Conservation (phyloP, 2,797 vertebrate species). For the Amblyopsis hoosieri region DNA sequence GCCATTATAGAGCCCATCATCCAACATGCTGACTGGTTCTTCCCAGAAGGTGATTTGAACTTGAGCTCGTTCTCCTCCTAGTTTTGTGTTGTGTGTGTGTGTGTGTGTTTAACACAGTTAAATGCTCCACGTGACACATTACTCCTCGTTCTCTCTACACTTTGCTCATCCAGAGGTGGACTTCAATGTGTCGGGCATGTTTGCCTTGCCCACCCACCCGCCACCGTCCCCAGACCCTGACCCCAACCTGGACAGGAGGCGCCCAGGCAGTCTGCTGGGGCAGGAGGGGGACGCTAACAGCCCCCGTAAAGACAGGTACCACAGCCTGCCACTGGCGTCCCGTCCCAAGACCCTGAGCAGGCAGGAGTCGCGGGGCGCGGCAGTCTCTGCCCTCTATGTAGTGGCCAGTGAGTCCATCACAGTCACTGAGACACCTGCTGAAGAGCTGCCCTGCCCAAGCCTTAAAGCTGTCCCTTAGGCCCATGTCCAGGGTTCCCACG, state of each 20-base stretch:
- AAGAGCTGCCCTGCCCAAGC: slow-evolving; percentile 65
- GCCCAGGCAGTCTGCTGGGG: slow-evolving; percentile 87
- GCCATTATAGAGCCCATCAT: slow-evolving; percentile 96
- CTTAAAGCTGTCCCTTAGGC: slow-evolving; percentile 59
- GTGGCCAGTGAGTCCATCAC: slow-evolving; percentile 80
- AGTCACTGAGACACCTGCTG: slow-evolving; percentile 73
- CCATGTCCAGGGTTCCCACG: slow-evolving; percentile 22
- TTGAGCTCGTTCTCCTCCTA: neutral
- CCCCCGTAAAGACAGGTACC: slow-evolving; percentile 93
- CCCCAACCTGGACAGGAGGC: slow-evolving; percentile 84
- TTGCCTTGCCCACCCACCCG: slow-evolving; percentile 81
- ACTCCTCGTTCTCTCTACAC: neutral
- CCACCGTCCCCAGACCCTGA: slow-evolving; percentile 81
- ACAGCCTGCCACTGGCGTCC: slow-evolving; percentile 67
- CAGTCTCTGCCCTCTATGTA: slow-evolving; percentile 76
- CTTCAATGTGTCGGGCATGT: slow-evolving; percentile 96
- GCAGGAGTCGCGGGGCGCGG: slow-evolving; percentile 73
- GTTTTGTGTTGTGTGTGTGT: neutral
- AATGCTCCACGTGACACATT: neutral
- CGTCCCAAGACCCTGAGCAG: slow-evolving; percentile 70
- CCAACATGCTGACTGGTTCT: slow-evolving; percentile 97
- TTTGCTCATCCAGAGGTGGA: slow-evolving; percentile 83
- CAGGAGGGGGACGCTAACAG: slow-evolving; percentile 88
- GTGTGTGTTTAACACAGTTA: neutral
- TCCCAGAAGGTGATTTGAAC: slow-evolving; percentile 86